Conservation (phyloP, 2,888 invertebrate species). For the Seira musarum region DNA sequence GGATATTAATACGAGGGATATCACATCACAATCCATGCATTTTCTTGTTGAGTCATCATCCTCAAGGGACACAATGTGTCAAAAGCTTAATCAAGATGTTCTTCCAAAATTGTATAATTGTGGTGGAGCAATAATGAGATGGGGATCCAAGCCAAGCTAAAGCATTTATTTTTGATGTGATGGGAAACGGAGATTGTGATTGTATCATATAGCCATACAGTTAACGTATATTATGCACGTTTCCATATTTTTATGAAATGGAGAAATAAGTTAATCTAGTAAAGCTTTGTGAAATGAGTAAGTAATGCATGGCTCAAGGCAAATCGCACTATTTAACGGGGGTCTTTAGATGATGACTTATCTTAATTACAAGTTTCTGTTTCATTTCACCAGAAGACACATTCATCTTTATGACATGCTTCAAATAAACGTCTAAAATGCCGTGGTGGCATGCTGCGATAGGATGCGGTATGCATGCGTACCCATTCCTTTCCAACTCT, state of each 20-base stretch:
- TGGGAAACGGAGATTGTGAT: too few relatives aligned
- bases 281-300: too few relatives aligned
- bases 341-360: constrained; percentile 62
- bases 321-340: constrained; percentile 22
- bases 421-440: constrained; percentile 31
- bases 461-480: not conserved
- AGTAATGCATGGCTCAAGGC: constrained; percentile 22
- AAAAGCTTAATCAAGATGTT: constrained; percentile 52
- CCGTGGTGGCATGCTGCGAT: not conserved
- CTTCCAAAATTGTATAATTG: constrained; percentile 12
- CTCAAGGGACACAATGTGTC: constrained; percentile 29
- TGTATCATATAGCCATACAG: too few relatives aligned
- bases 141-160: too few relatives aligned
- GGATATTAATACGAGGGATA: not conserved
- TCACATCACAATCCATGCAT: not conserved
- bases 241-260: too few relatives aligned
- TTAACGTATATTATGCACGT: too few relatives aligned
- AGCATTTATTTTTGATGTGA: too few relatives aligned
- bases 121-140: not conserved
- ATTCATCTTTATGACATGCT: constrained; percentile 41
- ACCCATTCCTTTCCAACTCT: not conserved
- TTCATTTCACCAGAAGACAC: constrained; percentile 62
- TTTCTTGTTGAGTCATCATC: constrained; percentile 36
- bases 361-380: constrained; percentile 69
- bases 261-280: too few relatives aligned